Conservation (phyloP, 2,113 vertebrate species). For the Macaca fascicularis region DNA sequence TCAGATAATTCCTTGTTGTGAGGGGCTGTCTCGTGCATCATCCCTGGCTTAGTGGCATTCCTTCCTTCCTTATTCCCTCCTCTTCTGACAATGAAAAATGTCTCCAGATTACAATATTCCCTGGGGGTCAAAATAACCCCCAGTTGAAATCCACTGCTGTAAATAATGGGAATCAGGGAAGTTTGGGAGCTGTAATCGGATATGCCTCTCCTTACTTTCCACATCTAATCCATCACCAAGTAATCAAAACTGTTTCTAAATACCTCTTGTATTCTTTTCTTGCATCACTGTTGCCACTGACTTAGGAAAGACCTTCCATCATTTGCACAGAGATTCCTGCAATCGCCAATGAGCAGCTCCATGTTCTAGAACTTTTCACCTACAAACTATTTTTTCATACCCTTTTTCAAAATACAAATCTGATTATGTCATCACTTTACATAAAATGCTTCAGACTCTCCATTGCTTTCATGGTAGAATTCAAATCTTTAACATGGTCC, state of each 20-base stretch:
- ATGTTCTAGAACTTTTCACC: neutral
- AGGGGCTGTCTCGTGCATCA: neutral
- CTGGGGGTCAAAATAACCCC: no score
- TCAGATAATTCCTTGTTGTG: no score
- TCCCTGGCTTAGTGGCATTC: neutral
- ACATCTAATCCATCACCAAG: neutral
- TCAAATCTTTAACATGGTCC: neutral
- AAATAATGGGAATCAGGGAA: neutral
- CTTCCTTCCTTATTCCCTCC: neutral
- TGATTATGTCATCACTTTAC: neutral
- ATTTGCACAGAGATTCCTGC: neutral
- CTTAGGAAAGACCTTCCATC: neutral
- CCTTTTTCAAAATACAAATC: neutral
- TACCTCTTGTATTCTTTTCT: neutral
- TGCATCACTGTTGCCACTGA: neutral
- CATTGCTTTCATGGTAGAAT: neutral
- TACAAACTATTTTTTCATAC: neutral
- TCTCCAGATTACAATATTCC: neutral
- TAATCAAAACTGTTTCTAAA: constrained; percentile 6
- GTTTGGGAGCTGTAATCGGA: neutral
- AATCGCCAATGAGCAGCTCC: neutral
- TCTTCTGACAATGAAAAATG: neutral
- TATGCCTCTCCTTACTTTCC: neutral
- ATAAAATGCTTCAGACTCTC: neutral
- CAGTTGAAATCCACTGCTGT: neutral